Conservation (phyloP, 2,113 vertebrate genomes). For the Clarias macrocephalus region DNA sequence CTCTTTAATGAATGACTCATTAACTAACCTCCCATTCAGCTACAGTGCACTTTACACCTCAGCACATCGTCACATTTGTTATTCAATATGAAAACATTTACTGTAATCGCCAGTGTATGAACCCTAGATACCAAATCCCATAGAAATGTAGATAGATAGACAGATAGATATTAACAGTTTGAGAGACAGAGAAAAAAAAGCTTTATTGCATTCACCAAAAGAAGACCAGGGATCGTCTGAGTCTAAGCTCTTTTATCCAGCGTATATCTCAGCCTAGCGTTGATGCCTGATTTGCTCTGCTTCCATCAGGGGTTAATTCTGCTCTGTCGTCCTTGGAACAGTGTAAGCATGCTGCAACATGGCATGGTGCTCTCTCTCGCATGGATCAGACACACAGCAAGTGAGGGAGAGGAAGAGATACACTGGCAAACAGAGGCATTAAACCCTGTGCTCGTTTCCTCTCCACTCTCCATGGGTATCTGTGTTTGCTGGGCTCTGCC, state of each 20-base stretch:
- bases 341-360: constrained; percentile 60
- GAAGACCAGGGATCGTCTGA: constrained; percentile 8
- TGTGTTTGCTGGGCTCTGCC: constrained; percentile 45
- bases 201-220: background rate
- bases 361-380: constrained; percentile 53
- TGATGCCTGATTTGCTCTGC: constrained; percentile 36
- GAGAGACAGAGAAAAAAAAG: background rate
- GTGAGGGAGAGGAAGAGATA: constrained; percentile 45
- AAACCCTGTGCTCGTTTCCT: constrained; percentile 77
- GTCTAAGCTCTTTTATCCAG: constrained; percentile 33
- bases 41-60: constrained; percentile 21
- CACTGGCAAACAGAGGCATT: constrained; percentile 71
- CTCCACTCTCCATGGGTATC: constrained; percentile 61
- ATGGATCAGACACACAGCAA: constrained; percentile 53
- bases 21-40: constrained; percentile 30
- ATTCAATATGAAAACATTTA: constrained; percentile 9
- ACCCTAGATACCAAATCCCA: background rate
- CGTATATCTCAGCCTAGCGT: constrained; percentile 18
- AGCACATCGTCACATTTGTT: constrained; percentile 27
- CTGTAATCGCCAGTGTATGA: background rate
- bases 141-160: background rate
- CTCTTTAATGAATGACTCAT: constrained; percentile 31
- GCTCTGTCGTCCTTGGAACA: constrained; percentile 65
- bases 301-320: constrained; percentile 65
- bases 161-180: background rate